Conservation (phyloP, 2,797 vertebrate genomes). For the Notoglanidium macrostoma region DNA sequence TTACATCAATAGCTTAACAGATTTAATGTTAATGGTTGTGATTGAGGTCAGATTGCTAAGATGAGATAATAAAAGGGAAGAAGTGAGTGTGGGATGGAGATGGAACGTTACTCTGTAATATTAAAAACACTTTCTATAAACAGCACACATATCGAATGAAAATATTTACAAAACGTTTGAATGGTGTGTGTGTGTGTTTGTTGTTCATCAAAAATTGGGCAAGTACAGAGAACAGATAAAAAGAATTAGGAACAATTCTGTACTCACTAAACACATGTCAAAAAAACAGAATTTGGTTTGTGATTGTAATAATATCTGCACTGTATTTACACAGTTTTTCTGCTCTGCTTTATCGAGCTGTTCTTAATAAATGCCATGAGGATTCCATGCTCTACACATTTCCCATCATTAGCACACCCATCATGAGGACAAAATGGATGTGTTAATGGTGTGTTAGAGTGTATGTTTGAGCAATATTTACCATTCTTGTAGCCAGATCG, state of each 20-base stretch:
- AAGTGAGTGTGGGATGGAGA: too few species aligned
- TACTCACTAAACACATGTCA: not conserved
- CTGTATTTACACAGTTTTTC: not conserved
- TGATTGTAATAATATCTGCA: not conserved
- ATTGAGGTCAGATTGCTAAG: too few species aligned
- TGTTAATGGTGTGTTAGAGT: not conserved
- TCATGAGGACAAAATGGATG: not conserved
- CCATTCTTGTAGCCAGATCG: not conserved
- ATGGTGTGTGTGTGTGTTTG: too few species aligned
- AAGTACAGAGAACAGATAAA: not conserved
- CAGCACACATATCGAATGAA: not conserved
- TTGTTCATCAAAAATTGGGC: too few species aligned
- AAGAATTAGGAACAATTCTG: not conserved
- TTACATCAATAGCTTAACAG: too few species aligned
- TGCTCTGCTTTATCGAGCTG: not conserved
- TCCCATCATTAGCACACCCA: not conserved
- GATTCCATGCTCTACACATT: too few species aligned
- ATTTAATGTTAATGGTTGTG: too few species aligned
- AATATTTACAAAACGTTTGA: too few species aligned
- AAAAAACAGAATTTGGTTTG: not conserved
- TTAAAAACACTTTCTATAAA: not conserved
- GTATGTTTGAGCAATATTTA: not conserved
- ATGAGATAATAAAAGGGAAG: too few species aligned
- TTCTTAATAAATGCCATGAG: not conserved
- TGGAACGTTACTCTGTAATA: too few species aligned